Conservation (phyloP, 2,113 vertebrate species). For the Salvelinus fontinalis region DNA sequence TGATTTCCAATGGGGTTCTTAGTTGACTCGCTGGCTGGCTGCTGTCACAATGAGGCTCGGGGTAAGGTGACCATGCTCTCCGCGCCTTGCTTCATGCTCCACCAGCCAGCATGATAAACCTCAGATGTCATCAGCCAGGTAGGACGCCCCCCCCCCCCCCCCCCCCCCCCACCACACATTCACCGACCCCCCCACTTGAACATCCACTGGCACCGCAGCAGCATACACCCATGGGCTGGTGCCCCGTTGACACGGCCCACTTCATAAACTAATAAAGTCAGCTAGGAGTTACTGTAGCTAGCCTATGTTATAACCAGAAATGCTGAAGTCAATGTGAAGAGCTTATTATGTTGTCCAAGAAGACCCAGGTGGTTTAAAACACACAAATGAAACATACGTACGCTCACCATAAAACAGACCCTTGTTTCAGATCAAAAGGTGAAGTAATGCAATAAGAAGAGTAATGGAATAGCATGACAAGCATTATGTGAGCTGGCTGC, state of each 20-base stretch:
- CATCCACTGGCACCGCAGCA: conserved; percentile 14
- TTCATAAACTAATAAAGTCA: conserved; percentile 64
- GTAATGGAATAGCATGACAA: conserved; percentile 15
- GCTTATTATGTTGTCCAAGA: neutral
- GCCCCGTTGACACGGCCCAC: conserved; percentile 27
- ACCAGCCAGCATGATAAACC: conserved; percentile 56
- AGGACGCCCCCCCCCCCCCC: conserved; percentile 60
- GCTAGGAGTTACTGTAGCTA: conserved; percentile 29
- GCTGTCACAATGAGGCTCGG: conserved; percentile 81
- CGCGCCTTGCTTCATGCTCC: conserved; percentile 33
- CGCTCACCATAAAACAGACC: neutral
- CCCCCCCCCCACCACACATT: conserved; percentile 23
- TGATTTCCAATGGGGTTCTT: conserved; percentile 89
- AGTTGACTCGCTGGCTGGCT: conserved; percentile 80
- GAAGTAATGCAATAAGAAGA: conserved; percentile 14
- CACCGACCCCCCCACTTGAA: neutral
- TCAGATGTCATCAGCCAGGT: conserved; percentile 66
- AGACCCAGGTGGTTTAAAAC: too few relatives aligned
- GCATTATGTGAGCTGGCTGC: conserved; percentile 32
- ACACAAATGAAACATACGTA: neutral
- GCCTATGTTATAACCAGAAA: conserved; percentile 13
- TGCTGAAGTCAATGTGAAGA: conserved; percentile 31
- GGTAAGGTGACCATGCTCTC: conserved; percentile 88
- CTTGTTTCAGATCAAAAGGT: too few relatives aligned
- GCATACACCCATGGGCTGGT: conserved; percentile 40